Evolutionary conservation across 2,888 invertebrate genomes (phyloP), one percentile per base, ranked within the genome.

Genomic region (Drosophila affinis): DNA sequence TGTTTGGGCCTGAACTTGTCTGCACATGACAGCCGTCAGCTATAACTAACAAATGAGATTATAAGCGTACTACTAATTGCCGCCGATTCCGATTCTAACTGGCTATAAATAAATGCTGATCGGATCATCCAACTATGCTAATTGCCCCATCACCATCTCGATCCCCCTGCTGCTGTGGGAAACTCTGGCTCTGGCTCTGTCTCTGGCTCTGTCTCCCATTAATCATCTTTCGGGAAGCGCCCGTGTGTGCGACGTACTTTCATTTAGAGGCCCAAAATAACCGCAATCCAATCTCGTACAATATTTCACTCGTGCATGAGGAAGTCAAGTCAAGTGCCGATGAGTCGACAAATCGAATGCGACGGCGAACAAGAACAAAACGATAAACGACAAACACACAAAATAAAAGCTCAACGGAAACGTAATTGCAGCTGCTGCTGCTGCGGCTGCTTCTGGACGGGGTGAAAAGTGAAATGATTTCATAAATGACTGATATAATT

Each of bases 61-160:
- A 87, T 86, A 87, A 83, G 76, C 56, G 67, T 53, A 32, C 47
- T 45, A 57, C 72, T 72, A 58, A 76, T 76, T 62, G 51, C 68
- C 47, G 7, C 9, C n/a, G 64, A 60, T 76, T 29, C 9, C 18
- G 64, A 60, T 76, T 71, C 54, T 72, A 53, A 27, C 58, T 70
- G 24, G 70, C 86, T 77, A 77, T 70, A 81, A 84, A 84, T 84
- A 84, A 71, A 48, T 17, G 60, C 49, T 85, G 79, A 84, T 72
- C 69, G 53, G 56, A 60, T 67, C 51, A 48, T 54, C 47, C 21
- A 81, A 67, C 63, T 62, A 84, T 76, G 60, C 29, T 51, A 58
- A 61, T 45, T 34, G 59, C 53, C 47, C 27, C 46, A 47, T 54
- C 47, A 7, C 9, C 12, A 34, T 34, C 34, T 12, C 34, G 12